Base-by-base conservation (phyloP, 2,888 invertebrate species). In the Miltochrista miniata region DNA sequence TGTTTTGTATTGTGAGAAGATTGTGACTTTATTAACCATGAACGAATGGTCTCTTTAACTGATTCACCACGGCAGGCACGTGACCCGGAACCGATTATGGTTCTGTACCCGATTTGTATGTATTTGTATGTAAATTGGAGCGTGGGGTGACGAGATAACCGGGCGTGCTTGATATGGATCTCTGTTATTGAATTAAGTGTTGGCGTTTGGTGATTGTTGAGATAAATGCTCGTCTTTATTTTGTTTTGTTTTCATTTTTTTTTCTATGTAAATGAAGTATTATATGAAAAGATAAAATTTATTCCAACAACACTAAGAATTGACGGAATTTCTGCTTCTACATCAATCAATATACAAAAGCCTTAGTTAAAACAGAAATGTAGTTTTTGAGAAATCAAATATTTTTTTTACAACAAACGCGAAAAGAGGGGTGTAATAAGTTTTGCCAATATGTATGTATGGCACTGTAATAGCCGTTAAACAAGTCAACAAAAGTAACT, bases 31-130 rank as follows among this genome's bases (percentile, higher is more conserved):
- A 90, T 90, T 90, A 89, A 86, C 82, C 91, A 89, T 91, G 85
- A 89, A 90, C 76, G 82, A 80, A 83, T 83, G 81, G 80, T 86
- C 86, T 87, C 86, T 88, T 87, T 86, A 85, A 85, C 83, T 74
- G 89, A 93, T 93, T 93, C 91, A 93, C 84, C 85, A 83, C 91
- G 93, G 86, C 79, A 70, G 92, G 76, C 93, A 93, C 93, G 93
- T 93, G 93, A 93, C 93, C 86, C 88, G 90, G 87, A 90, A 90
- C 90, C 83, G 87, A 92, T 90, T 85, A 80, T 74, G 84, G 83
- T 81, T 77, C 84, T 81, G 79, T 74, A 77, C 76, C 77, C 76
- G 82, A 83, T 85, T 85, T 85, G 84, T 85, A 83, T 81, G 83
- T 84, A 87, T 90, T 87, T 89, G 87, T 86, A 88, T 87, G 89